Base-by-base conservation (phyloP, 2,113 vertebrate species). In the Dunckerocampus dactyliophorus region DNA sequence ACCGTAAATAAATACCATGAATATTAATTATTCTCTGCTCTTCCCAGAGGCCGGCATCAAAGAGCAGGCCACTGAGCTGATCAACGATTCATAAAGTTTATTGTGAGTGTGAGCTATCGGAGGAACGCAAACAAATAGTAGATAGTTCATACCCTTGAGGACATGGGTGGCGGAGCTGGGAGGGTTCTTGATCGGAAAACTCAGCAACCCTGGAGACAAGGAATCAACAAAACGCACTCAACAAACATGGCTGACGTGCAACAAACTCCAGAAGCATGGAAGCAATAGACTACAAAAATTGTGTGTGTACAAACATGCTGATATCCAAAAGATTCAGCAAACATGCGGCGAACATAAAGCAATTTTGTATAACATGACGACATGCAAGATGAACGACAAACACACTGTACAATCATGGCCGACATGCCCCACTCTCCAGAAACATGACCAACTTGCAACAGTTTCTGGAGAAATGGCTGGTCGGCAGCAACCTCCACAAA, bases 1-100 rank as follows among this genome's bases (percentile, higher is more conserved):
- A 67, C 63, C 65, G 20, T 71, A 80, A 75, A 72, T 31, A 68
- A 72, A 72, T 24, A 69, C 62, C 77, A 68, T 69, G 74, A 45
- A 57, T 28, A 20, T 19, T 56, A 21, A 56, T 42, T 39, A 47
- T 71, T 66, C 47, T 67, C 45, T 17, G 16, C 48, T 72, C 53
- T 61, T 67, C 62, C 71, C 55, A 57, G 66, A 71, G 76, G 63
- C 34, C 58, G 42, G 0, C 42, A 75, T 77, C 64, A 77, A 64
- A 69, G 73, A 37, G 22, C 19, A 62, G 51, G 21, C 46, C 16
- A 28, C 51, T 22, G 24, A 53, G 54, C 54, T 42, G 54, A 56
- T 56, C 54, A 56, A 56, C 54, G 34, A 56, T 56, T 56, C 54
- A 20, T 8, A 14, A 56, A 56, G 54, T 56, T 56, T 56, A 21